Conservation (phyloP, 2,888 invertebrate species). For the Eurytoma californica region DNA sequence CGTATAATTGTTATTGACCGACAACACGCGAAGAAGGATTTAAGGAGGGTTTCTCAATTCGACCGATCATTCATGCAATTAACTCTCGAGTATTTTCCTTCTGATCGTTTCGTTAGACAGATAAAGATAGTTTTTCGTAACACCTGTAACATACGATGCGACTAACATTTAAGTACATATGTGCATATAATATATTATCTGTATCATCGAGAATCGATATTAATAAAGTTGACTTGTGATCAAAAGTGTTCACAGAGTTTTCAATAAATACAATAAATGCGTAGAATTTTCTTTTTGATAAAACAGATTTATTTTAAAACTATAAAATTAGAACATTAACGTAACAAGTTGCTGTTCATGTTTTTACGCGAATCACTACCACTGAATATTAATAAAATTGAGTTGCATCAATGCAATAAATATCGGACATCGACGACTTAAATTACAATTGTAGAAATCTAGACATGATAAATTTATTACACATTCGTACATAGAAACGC, state of each 20-base stretch:
- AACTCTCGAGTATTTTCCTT: slow-evolving; percentile 34
- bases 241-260: slow-evolving; percentile 10
- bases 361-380: slow-evolving; percentile 33
- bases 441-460: slow-evolving; percentile 14
- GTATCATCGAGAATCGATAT: slow-evolving; percentile 57
- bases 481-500: neutral
- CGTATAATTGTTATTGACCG: slow-evolving; percentile 36
- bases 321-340: slow-evolving; percentile 44
- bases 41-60: neutral
- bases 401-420: slow-evolving; percentile 43
- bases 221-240: slow-evolving; percentile 62
- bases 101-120: slow-evolving; percentile 40
- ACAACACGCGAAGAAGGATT: slow-evolving; percentile 17
- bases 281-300: slow-evolving; percentile 31
- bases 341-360: slow-evolving; percentile 38
- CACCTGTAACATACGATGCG: slow-evolving; percentile 60
- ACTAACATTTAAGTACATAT: slow-evolving; percentile 63
- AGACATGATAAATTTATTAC: slow-evolving; percentile 20
- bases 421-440: slow-evolving; percentile 45
- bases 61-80: slow-evolving; percentile 10
- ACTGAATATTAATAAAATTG: slow-evolving; percentile 35
- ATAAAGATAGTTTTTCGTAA: slow-evolving; percentile 54
- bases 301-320: slow-evolving; percentile 53
- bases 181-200: slow-evolving; percentile 58
- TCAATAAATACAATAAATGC: neutral